Evolutionary conservation across 2,888 invertebrate genomes (phyloP).

Genomic region (Papilio demoleus): DNA sequence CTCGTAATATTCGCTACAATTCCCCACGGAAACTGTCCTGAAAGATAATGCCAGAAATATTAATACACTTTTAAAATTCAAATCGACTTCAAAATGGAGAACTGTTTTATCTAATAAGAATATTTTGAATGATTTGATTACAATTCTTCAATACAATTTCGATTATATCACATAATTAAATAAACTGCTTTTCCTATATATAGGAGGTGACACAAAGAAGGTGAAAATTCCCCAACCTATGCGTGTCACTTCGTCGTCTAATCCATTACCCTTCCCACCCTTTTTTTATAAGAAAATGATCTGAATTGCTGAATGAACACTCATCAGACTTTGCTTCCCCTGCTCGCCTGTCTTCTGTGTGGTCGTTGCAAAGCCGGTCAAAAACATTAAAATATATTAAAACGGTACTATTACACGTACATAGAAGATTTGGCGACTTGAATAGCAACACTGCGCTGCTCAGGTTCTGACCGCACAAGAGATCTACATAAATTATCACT

Average conservation of each 20-base stretch:
- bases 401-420: background rate
- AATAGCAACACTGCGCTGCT: conserved; percentile 20
- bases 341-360: too few relatives aligned
- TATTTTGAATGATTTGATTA: background rate
- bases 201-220: too few relatives aligned
- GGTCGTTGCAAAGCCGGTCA: too few relatives aligned
- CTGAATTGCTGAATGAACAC: too few relatives aligned
- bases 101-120: background rate
- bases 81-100: background rate
- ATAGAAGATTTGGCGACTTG: conserved; percentile 17
- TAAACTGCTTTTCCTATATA: too few relatives aligned
- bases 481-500: background rate
- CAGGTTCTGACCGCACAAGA: background rate
- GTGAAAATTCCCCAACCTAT: too few relatives aligned
- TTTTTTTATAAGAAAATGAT: too few relatives aligned
- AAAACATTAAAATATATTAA: background rate
- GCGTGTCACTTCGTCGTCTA: too few relatives aligned
- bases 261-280: too few relatives aligned
- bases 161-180: background rate
- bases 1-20: background rate
- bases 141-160: too few relatives aligned
- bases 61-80: background rate
- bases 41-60: background rate
- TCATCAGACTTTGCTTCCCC: too few relatives aligned
- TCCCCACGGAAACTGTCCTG: conserved; percentile 23